Base-by-base conservation (phyloP, 2,888 invertebrate species). In the Chymomyza caudatula region DNA sequence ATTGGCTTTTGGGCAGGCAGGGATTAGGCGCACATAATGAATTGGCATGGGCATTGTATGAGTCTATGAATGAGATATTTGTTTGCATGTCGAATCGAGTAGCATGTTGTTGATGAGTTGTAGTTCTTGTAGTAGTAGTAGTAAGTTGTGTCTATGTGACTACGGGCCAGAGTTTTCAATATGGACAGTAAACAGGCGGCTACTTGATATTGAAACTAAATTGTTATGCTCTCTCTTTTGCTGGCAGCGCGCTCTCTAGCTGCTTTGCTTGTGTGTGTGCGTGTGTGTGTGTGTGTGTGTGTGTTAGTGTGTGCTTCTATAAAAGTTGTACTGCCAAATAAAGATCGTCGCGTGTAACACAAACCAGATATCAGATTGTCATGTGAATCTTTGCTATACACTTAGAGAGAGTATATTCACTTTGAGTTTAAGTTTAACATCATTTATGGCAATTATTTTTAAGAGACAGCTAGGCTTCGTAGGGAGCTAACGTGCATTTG, bases 311-410 rank as follows among this genome's bases (percentile, higher is more conserved):
- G 49, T 58, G 55, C 37, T 23, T 61, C 8, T 44, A 42, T 56
- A 63, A 44, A 25, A 8, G 17, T 37, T 23, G 47, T 5, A 17
- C 60, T 52, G 23, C 53, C 20, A 53, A 53, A 37, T 37, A 63
- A 57, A 67, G 67, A 72, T 75, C 69, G 72, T 77, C 65, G 70
- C 73, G 73, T 73, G 74, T 74, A 74, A 65, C 69, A 62, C 58
- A 59, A 63, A 66, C 70, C 69, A 77, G 77, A 37, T 37, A 82
- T 73, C 74, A 72, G 74, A 76, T 72, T 80, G 80, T 81, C 80
- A 81, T 81, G 84, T 81, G 80, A 81, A 81, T 80, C 63, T 60
- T 69, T 51, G 68, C 67, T 77, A 42, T 55, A 13, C 47, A 47
- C 47, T 47, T 6, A 1, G 11, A 8, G 11, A 11, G 29, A 15